Percentiles rank a stretch among this genome's conserved stretches.
Evolutionary conservation across 2,888 invertebrate genomes (phyloP).

Genomic region (Acronicta aceris): DNA sequence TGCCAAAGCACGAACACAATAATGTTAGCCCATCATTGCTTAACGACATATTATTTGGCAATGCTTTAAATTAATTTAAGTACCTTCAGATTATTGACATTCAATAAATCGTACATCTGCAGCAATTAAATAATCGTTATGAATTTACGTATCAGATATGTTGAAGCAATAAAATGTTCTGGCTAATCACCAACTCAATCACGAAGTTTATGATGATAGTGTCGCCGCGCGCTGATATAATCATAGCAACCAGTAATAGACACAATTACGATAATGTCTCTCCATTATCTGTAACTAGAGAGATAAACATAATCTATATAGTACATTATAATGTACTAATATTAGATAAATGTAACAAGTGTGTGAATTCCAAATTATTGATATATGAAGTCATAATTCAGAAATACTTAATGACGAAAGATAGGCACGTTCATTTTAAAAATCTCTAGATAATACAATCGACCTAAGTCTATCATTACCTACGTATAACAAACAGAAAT

Average conservation of each 20-base stretch:
- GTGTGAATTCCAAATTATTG: constrained; percentile 18
- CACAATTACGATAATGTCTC: constrained; percentile 47
- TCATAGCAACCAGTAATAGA: constrained; percentile 35
- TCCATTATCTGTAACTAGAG: constrained; percentile 2
- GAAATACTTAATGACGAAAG: too few species aligned
- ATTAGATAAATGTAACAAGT: too few species aligned
- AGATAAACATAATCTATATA: constrained; percentile 19
- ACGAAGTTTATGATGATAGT: constrained; percentile 39
- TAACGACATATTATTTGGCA: too few species aligned
- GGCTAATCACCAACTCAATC: constrained; percentile 32
- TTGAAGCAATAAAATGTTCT: constrained; percentile 29
- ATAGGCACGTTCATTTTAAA: too few species aligned
- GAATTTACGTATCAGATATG: constrained; percentile 16
- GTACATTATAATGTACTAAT: not conserved
- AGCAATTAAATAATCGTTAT: constrained; percentile 28
- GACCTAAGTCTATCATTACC: too few species aligned
- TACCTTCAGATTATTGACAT: too few species aligned
- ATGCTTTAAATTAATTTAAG: too few species aligned
- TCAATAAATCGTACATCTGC: constrained; percentile 10
- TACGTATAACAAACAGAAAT: too few species aligned
- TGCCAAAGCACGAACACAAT: too few species aligned
- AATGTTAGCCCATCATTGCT: too few species aligned
- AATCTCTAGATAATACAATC: too few species aligned
- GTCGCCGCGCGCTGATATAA: constrained; percentile 11
- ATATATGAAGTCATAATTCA: too few species aligned